Evolutionary conservation across 1,140 invertebrate genomes (phyloP), one percentile per base, ranked within the genome.

Genomic region (Saccostrea echinata): DNA sequence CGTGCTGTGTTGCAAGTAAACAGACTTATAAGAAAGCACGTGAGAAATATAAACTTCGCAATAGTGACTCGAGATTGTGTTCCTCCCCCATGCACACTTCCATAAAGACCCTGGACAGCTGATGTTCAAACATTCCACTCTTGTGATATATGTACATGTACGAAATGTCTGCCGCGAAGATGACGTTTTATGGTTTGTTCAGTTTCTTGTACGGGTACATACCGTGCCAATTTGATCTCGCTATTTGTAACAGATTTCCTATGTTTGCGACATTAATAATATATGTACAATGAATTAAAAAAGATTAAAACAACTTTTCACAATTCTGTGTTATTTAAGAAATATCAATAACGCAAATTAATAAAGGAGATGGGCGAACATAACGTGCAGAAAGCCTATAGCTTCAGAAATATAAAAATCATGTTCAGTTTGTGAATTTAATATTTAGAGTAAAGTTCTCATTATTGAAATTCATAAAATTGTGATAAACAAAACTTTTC

Each of bases 41-140:
- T 55, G 43, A 61, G 55, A 84, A 84, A 35, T 84, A 84, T 57
- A 6, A 57, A 84, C 55, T 84, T 16, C 83, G 52, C 4, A 84
- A 30, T 30, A 57, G 53, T 35, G 83, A 84, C 43, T 27, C 35
- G 3, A 51, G 51, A 43, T 52, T 83, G 33, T 52, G n/a, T 52
- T 83, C 81, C 24, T 83, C 81, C 16, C 27, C 68, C 13, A 76
- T 76, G 68, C 68, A 76, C 27, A 76, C 68, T 76, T 76, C 68
- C 68, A 76, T 76, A 27, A 76, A 76, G 13, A 76, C 68, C 27
- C 68, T 30, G 13, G 68, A 76, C 68, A 76, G 68, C 27, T 76
- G 68, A 76, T 27, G 30, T 76, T 76, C 43, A 30, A 76, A 33
- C 68, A 76, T 76, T 76, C 68, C 68, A 76, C 27, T 76, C 13